Evolutionary conservation across 2,797 vertebrate species (phyloP).

Genomic region (Poecile montanus): DNA sequence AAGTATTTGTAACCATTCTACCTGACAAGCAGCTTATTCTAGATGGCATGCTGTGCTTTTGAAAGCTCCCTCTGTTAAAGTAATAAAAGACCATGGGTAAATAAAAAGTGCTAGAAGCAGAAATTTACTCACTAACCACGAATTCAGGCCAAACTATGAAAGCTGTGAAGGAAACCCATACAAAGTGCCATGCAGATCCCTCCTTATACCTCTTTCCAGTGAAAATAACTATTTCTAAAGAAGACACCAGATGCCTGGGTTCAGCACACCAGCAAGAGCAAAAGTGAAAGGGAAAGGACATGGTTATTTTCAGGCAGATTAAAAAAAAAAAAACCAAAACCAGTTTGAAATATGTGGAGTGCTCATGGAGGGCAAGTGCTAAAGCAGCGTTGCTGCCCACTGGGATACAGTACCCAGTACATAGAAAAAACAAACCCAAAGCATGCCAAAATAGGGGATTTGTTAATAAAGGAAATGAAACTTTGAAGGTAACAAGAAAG

Average conservation of each 20-base stretch:
- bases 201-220: neutral
- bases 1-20: conserved; percentile 12
- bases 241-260: neutral
- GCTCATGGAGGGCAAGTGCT: neutral
- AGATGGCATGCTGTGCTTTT: neutral
- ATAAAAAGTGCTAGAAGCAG: conserved; percentile 9
- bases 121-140: neutral
- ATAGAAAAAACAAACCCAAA: neutral
- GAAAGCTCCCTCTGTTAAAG: neutral
- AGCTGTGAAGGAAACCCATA: neutral
- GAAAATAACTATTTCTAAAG: neutral
- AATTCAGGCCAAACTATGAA: neutral
- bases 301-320: neutral
- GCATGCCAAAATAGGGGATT: neutral
- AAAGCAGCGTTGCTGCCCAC: neutral
- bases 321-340: neutral
- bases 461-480: conserved; percentile 46
- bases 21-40: conserved; percentile 23
- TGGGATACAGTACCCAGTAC: neutral
- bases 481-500: conserved; percentile 42
- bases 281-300: neutral
- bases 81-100: neutral
- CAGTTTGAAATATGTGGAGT: neutral
- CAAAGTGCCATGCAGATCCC: neutral
- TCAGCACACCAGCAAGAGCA: neutral